Evolutionary conservation across 2,113 vertebrate species (phyloP).

Genomic region (Neotoma lepida): DNA sequence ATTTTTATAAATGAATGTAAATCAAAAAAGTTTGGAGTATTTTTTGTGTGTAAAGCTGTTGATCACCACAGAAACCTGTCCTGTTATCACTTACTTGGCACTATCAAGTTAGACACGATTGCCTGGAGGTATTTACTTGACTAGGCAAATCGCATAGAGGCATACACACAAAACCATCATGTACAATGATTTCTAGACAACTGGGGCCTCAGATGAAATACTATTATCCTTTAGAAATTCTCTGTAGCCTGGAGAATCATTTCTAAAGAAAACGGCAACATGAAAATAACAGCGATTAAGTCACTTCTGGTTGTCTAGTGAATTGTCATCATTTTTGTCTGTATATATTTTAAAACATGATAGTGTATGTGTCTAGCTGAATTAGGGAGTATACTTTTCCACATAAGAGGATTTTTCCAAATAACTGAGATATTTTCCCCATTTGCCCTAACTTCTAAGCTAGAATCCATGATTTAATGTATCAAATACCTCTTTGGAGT

Average conservation of each 20-base stretch:
- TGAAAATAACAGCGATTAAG: constrained; percentile 33
- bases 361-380: not conserved
- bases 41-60: constrained; percentile 63
- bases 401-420: not conserved
- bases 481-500: not conserved
- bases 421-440: not conserved
- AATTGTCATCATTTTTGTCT: not conserved
- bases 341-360: not conserved
- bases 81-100: constrained; percentile 51
- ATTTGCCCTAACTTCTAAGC: not conserved
- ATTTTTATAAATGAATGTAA: constrained; percentile 45
- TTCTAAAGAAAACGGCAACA: constrained; percentile 19
- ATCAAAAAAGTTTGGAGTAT: constrained; percentile 53
- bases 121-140: constrained; percentile 67
- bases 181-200: constrained; percentile 27
- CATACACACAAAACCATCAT: constrained; percentile 41
- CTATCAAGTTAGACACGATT: constrained; percentile 68
- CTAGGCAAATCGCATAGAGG: constrained; percentile 53
- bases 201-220: constrained; percentile 54
- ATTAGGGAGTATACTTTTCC: not conserved
- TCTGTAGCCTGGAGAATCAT: not conserved
- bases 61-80: constrained; percentile 61
- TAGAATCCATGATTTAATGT: not conserved
- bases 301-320: not conserved
- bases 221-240: not conserved